Conservation (phyloP, 2,113 vertebrate genomes). For the Psittacula cyanocephala region DNA sequence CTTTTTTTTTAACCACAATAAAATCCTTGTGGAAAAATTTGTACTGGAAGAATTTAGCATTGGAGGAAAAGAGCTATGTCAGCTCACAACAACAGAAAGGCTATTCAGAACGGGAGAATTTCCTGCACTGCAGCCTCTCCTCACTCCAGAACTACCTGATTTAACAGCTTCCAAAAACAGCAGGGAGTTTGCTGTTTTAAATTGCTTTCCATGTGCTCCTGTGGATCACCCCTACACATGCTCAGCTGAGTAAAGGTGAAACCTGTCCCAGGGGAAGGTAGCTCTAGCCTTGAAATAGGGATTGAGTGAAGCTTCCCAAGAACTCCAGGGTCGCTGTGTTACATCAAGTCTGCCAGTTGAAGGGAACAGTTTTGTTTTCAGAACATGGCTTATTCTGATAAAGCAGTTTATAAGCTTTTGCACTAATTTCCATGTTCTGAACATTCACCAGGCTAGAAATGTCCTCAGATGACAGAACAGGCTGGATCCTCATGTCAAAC, state of each 20-base stretch:
- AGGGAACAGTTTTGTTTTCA: neutral
- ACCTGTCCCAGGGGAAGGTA: constrained; percentile 51
- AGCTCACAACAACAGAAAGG: neutral
- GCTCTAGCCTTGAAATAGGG: constrained; percentile 30
- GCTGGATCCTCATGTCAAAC: neutral
- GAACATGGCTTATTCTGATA: neutral
- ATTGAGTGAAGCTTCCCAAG: neutral
- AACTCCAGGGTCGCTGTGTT: neutral
- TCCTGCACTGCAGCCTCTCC: neutral
- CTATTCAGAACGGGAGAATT: neutral
- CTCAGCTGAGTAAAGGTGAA: constrained; percentile 55
- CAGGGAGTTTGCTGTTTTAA: constrained; percentile 35
- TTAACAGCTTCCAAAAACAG: constrained; percentile 42
- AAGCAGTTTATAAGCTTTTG: neutral
- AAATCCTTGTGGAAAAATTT: constrained; percentile 7
- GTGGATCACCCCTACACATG: constrained; percentile 3
- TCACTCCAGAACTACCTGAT: neutral
- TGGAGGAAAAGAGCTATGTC: neutral
- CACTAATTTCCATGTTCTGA: neutral
- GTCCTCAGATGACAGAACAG: neutral
- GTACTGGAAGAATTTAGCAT: neutral
- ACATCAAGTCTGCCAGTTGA: neutral
- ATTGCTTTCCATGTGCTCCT: constrained; percentile 38
- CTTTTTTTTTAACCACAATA: neutral
- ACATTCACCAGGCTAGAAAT: neutral